phyloP scores from a whole-genome alignment of 2,888 invertebrate genomes.

The Eupithecia dodoneata region DNA sequence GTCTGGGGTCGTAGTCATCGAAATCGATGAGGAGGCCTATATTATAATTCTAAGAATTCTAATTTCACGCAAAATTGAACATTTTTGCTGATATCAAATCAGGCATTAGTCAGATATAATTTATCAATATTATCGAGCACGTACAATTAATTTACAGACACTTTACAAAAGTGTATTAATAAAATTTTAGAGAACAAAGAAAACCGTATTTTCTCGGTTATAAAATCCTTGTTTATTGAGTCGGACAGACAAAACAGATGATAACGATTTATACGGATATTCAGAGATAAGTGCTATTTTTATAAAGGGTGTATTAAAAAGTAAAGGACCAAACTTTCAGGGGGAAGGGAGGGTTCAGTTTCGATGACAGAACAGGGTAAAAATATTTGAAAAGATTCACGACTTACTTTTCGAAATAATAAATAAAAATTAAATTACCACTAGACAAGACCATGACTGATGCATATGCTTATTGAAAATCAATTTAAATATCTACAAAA shows the following conservation, averaged over 20 bases:
- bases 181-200: not conserved
- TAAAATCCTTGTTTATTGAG: not conserved
- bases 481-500: too few relatives aligned
- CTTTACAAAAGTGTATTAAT: not conserved
- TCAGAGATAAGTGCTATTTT: not conserved
- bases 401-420: too few relatives aligned
- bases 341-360: too few relatives aligned
- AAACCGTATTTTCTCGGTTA: conserved; percentile 3
- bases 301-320: not conserved
- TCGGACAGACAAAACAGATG: not conserved
- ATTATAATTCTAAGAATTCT: too few relatives aligned
- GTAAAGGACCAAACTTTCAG: too few relatives aligned
- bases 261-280: not conserved
- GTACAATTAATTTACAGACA: not conserved
- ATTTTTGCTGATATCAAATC: not conserved
- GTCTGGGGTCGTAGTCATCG: too few relatives aligned
- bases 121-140: not conserved
- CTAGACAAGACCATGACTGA: too few relatives aligned
- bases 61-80: not conserved
- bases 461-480: too few relatives aligned
- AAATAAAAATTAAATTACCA: too few relatives aligned
- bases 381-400: too few relatives aligned
- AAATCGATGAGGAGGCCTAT: too few relatives aligned
- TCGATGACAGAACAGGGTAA: too few relatives aligned
- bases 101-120: not conserved